These are phyloP conservation scores for Potamarius usumacintae DNA, from an alignment of 2,113 vertebrate genomes.

Conservation along the genomic window DNA sequence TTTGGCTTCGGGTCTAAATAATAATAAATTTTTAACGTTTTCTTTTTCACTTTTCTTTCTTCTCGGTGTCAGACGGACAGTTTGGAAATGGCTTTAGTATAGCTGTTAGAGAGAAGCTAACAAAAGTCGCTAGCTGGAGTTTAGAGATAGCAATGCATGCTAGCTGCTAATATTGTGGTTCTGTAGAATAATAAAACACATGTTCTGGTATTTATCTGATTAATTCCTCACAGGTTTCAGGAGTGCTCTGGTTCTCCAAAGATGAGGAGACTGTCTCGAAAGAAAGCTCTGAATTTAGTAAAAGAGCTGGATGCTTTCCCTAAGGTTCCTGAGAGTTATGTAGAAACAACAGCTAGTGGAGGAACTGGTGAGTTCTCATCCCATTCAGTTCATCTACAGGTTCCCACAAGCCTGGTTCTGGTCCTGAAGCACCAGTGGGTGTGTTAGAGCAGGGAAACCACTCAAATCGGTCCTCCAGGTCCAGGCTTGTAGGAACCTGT, in stretches of 20 bases:
- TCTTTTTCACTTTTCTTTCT: not conserved
- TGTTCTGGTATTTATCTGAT: not conserved
- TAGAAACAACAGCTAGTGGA: constrained; percentile 89
- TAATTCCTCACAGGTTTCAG: constrained; percentile 48
- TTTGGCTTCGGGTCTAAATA: not conserved
- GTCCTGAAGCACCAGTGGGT: not conserved
- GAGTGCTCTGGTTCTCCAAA: constrained; percentile 68
- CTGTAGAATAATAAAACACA: not conserved
- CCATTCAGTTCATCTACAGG: not conserved
- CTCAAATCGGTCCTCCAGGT: not conserved
- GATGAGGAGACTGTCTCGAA: constrained; percentile 93
- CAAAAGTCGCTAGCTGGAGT: not conserved
- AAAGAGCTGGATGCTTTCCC: constrained; percentile 97
- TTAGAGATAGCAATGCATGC: not conserved
- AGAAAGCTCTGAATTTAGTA: constrained; percentile 91
- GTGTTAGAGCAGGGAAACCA: not conserved
- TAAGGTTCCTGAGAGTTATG: constrained; percentile 95
- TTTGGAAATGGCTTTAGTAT: not conserved
- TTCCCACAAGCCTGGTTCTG: not conserved
- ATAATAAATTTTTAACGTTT: not conserved
- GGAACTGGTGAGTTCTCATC: constrained; percentile 81
- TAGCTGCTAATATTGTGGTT: not conserved
- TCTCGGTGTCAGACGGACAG: not conserved
- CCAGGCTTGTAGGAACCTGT: not conserved
- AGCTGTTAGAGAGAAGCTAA: not conserved